These are phyloP conservation scores for Chrysina gloriosa DNA, from an alignment of 2,888 invertebrate genomes.

Conservation along the genomic window DNA sequence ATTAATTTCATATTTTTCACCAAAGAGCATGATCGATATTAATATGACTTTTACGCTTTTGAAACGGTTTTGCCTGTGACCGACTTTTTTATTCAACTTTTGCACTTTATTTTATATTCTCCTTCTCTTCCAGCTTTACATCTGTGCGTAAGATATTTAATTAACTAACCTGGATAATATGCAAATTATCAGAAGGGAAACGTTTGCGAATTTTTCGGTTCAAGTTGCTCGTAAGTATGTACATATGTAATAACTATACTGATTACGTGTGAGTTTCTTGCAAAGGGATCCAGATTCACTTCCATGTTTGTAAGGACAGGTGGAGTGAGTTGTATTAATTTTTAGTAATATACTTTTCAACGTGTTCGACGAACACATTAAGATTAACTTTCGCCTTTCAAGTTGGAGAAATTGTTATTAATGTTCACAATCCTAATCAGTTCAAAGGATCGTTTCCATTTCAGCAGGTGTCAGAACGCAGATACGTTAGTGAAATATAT, in stretches of 20 bases:
- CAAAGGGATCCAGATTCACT: slow-evolving; percentile 9
- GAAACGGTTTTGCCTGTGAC: slow-evolving; percentile 39
- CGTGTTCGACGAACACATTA: background rate
- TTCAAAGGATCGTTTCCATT: too few species aligned
- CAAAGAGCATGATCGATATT: slow-evolving; percentile 52
- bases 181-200: slow-evolving; percentile 5
- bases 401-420: too few species aligned
- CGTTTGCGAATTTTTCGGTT: slow-evolving; percentile 1
- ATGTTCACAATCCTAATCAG: too few species aligned
- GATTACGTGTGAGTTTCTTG: background rate
- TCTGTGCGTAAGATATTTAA: slow-evolving; percentile 29
- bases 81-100: slow-evolving; percentile 33
- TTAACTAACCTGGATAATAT: slow-evolving; percentile 24
- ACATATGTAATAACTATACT: slow-evolving; percentile 3
- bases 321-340: background rate
- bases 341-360: background rate
- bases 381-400: too few species aligned
- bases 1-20: slow-evolving; percentile 66
- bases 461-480: too few species aligned
- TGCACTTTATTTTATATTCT: background rate
- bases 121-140: slow-evolving; percentile 18
- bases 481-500: too few species aligned
- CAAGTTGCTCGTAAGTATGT: background rate
- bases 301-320: slow-evolving; percentile 1
- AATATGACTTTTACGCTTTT: slow-evolving; percentile 42